These are phyloP conservation scores for Trichopria drosophilae DNA, from an alignment of 2,888 invertebrate species.

Conservation along the genomic window DNA sequence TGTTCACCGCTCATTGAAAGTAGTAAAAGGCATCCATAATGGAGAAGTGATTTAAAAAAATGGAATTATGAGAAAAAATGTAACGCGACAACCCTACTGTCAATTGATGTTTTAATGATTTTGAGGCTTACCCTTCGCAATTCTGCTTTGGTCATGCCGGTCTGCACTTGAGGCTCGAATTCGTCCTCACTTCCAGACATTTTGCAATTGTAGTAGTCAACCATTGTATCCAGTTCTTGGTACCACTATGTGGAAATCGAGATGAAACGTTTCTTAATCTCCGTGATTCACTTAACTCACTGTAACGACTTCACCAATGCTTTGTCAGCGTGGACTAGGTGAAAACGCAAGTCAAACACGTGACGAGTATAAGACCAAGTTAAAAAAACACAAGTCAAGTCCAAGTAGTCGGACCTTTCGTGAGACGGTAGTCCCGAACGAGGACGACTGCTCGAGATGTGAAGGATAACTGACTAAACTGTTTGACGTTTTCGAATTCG, in stretches of 20 bases:
- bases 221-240: no score
- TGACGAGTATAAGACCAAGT: no score
- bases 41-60: conserved; percentile 6
- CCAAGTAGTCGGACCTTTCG: background rate
- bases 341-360: no score
- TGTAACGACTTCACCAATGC: no score
- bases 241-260: no score
- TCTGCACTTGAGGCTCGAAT: conserved; percentile 59
- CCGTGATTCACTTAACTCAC: no score
- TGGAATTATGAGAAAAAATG: background rate
- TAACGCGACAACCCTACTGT: background rate
- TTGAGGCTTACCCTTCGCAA: conserved; percentile 65
- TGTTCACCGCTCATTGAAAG: no score
- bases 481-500: conserved; percentile 58
- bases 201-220: conserved; percentile 55
- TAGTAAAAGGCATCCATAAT: background rate
- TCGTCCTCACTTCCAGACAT: conserved; percentile 58
- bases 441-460: conserved; percentile 41
- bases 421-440: conserved; percentile 12
- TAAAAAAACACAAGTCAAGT: background rate
- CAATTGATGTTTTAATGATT: background rate
- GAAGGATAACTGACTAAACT: conserved; percentile 57
- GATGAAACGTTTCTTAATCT: no score
- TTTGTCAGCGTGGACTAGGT: no score
- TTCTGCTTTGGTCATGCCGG: conserved; percentile 71